Conservation (phyloP, 2,888 invertebrate species). For the Polyploca ridens region DNA sequence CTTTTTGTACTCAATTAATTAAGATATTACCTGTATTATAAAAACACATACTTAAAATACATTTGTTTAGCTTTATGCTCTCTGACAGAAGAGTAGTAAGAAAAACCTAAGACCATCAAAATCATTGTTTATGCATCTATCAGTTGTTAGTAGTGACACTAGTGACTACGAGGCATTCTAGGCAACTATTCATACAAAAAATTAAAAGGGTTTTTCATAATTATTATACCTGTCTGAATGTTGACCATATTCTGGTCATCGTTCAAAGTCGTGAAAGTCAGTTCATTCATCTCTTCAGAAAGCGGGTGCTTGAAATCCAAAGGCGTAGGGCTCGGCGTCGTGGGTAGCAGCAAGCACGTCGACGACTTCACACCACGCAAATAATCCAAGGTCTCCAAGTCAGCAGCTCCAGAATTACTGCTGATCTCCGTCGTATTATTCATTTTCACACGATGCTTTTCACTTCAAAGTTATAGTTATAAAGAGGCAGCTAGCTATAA, state of each 20-base stretch:
- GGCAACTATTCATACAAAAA: too few relatives aligned
- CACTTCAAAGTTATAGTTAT: background rate
- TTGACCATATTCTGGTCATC: slow-evolving; percentile 64
- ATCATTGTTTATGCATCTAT: too few relatives aligned
- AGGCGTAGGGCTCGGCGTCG: slow-evolving; percentile 85
- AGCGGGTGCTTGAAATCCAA: slow-evolving; percentile 85
- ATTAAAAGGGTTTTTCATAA: too few relatives aligned
- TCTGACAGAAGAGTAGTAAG: too few relatives aligned
- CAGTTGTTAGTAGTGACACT: too few relatives aligned
- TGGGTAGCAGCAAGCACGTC: slow-evolving; percentile 86
- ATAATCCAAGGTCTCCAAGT: slow-evolving; percentile 72
- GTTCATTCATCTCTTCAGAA: slow-evolving; percentile 80
- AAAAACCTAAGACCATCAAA: too few relatives aligned
- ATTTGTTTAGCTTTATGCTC: too few relatives aligned
- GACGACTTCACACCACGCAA: slow-evolving; percentile 87
- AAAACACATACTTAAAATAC: too few relatives aligned
- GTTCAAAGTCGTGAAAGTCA: slow-evolving; percentile 67
- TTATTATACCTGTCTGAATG: slow-evolving; percentile 66
- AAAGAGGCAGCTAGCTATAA: background rate
- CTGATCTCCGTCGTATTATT: slow-evolving; percentile 65
- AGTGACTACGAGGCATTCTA: too few relatives aligned
- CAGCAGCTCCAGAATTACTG: slow-evolving; percentile 51
- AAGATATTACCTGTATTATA: too few relatives aligned
- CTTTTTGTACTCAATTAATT: too few relatives aligned
- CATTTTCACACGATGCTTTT: slow-evolving; percentile 44